Conservation (phyloP, 1,140 invertebrate genomes). For the Temnothorax curvispinosus region DNA sequence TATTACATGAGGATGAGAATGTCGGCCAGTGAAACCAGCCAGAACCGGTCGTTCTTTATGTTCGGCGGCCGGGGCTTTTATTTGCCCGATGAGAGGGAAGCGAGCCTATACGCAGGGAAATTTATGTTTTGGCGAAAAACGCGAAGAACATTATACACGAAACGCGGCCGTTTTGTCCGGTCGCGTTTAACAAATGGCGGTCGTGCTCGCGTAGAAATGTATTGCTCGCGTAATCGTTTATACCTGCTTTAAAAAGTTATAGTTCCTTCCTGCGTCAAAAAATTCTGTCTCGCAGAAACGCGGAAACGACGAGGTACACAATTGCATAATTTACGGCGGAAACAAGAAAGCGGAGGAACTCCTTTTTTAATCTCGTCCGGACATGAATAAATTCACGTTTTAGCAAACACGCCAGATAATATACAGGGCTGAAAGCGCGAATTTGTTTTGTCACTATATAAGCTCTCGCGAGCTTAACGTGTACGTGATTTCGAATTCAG, state of each 20-base stretch:
- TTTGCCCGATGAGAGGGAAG: neutral
- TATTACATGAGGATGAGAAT: conserved; percentile 38
- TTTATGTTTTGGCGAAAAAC: conserved; percentile 54
- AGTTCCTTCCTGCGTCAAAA: conserved; percentile 54
- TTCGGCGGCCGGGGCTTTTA: conserved; percentile 42
- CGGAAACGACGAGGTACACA: conserved; percentile 42
- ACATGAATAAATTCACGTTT: conserved; percentile 51
- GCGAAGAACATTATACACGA: conserved; percentile 33
- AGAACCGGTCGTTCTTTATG: conserved; percentile 36
- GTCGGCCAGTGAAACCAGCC: conserved; percentile 25
- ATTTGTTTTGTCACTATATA: conserved; percentile 29
- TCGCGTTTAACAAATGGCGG: conserved; percentile 53
- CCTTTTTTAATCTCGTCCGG: conserved; percentile 51
- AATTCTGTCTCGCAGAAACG: conserved; percentile 14
- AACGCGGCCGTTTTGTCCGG: conserved; percentile 12
- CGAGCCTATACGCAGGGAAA: conserved; percentile 31
- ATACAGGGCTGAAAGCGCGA: conserved; percentile 44
- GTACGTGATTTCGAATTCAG: conserved; percentile 16
- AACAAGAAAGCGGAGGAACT: conserved; percentile 39
- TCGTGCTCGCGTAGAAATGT: conserved; percentile 47
- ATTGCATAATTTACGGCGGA: conserved; percentile 53
- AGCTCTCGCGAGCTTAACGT: conserved; percentile 10
- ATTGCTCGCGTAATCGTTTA: conserved; percentile 58
- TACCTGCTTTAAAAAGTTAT: conserved; percentile 60
- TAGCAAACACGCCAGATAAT: conserved; percentile 51